Percentiles rank a stretch among this genome's conserved stretches.
These are phyloP conservation scores for Mythimna loreyi DNA, from an alignment of 2,888 invertebrate species.

Conservation along the genomic window DNA sequence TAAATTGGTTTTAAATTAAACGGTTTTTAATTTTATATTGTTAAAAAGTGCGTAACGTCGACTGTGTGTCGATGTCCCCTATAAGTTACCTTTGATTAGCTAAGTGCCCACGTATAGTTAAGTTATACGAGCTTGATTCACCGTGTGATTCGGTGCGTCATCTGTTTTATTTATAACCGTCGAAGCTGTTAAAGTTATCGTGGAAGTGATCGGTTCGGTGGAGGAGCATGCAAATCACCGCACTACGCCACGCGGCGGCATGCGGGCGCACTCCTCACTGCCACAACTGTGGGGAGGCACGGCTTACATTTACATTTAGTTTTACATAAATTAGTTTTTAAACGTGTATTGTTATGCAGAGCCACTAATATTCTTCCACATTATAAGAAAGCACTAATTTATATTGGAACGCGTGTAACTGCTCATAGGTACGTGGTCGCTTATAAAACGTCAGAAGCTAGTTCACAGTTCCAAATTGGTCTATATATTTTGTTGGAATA, in stretches of 20 bases:
- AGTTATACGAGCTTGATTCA: slow-evolving; percentile 47
- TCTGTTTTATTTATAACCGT: slow-evolving; percentile 65
- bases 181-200: slow-evolving; percentile 71
- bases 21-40: background rate
- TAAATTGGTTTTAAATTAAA: slow-evolving; percentile 24
- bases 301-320: slow-evolving; percentile 47
- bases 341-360: slow-evolving; percentile 13
- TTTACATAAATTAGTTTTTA: slow-evolving; percentile 19
- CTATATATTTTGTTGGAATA: no score
- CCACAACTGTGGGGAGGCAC: slow-evolving; percentile 67
- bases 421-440: no score
- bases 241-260: slow-evolving; percentile 70
- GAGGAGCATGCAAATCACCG: slow-evolving; percentile 89
- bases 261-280: slow-evolving; percentile 76
- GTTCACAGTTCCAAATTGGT: no score
- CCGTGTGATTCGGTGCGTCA: slow-evolving; percentile 56
- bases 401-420: background rate
- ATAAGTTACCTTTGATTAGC: slow-evolving; percentile 35
- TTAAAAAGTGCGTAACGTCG: background rate
- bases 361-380: slow-evolving; percentile 13
- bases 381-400: background rate
- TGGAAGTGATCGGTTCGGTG: slow-evolving; percentile 61
- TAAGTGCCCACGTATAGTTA: slow-evolving; percentile 27
- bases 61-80: background rate
- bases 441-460: no score